Percentiles rank a stretch among this genome's conserved stretches.
These are phyloP conservation scores for Prunella fulvescens DNA, from an alignment of 2,113 vertebrate genomes.

Conservation along the genomic window DNA sequence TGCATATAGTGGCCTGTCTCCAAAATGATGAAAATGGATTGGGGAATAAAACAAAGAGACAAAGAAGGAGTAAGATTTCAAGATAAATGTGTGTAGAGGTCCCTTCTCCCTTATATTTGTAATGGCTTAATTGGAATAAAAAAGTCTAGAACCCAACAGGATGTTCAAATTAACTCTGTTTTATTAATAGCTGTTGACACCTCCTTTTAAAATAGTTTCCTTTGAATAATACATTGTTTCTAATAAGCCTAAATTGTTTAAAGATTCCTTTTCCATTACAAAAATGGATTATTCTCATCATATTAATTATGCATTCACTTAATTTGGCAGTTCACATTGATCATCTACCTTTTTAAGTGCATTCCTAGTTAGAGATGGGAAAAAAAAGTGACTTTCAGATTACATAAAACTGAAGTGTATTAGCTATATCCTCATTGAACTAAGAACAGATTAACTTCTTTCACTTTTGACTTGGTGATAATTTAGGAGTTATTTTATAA, in stretches of 20 bases:
- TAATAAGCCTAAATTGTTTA: constrained; percentile 38
- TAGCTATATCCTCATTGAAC: neutral
- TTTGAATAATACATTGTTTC: constrained; percentile 54
- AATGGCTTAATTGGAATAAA: neutral
- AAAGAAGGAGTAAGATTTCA: neutral
- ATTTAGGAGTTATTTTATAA: neutral
- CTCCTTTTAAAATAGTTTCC: constrained; percentile 3
- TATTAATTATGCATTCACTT: constrained; percentile 42
- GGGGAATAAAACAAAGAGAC: neutral
- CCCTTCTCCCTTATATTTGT: neutral
- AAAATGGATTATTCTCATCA: constrained; percentile 53
- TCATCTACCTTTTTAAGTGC: neutral
- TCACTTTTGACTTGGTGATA: neutral
- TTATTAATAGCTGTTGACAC: constrained; percentile 27
- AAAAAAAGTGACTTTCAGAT: neutral
- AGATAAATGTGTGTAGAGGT: neutral
- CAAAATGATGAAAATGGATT: neutral
- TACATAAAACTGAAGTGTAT: neutral
- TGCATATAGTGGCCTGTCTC: neutral
- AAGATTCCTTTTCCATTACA: constrained; percentile 20
- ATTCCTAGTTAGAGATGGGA: neutral
- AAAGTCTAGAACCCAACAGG: neutral
- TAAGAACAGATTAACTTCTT: neutral
- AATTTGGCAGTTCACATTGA: constrained; percentile 17
- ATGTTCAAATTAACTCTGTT: constrained; percentile 19